Evolutionary conservation across 2,888 invertebrate genomes (phyloP), one percentile per base, ranked within the genome.

Genomic region (Mayetiola destructor): DNA sequence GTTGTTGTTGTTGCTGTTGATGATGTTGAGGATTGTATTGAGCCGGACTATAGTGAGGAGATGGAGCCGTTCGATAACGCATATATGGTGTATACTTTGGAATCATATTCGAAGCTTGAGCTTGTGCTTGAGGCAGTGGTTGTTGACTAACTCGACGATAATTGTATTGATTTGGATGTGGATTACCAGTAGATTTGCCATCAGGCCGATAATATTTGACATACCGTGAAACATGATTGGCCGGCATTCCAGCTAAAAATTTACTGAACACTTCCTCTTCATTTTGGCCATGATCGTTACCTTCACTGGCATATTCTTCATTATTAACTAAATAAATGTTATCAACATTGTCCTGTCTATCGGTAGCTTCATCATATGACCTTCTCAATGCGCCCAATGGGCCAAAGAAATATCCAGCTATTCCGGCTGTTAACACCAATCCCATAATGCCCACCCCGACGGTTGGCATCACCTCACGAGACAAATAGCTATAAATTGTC

Each of bases 401-500:
- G 71, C 85, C 85, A 21, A 64, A 61, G 67, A 86, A 83, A 63
- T 86, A 84, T 57, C 85, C 83, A 32, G 87, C 87, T 35, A 87
- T 68, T 2, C 87, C 87, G 2, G 84, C 82, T 37, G 84, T 77
- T 59, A 86, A 79, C 59, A 86, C 81, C 40, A 87, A 69, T 1
- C 87, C 86, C 12, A 86, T 79, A 20, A 87, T 71, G 63, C 87
- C 85, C 0, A 86, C 82, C 1, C 87, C 86, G 20, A 87, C 84
- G 30, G 84, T 84, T 1, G 87, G 86, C 82, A 87, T 85, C 0
- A 87, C 82, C 73, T 87, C 86, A 63, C 86, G 76, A 2, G 85
- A 84, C 39, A 87, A 70, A 64, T 84, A 87, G 64, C 84, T 86
- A 65, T 86, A 87, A 27, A 87, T 79, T 67, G 85, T 82, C 0